Conservation (phyloP, 2,888 invertebrate genomes). For the Escarpia spicata region DNA sequence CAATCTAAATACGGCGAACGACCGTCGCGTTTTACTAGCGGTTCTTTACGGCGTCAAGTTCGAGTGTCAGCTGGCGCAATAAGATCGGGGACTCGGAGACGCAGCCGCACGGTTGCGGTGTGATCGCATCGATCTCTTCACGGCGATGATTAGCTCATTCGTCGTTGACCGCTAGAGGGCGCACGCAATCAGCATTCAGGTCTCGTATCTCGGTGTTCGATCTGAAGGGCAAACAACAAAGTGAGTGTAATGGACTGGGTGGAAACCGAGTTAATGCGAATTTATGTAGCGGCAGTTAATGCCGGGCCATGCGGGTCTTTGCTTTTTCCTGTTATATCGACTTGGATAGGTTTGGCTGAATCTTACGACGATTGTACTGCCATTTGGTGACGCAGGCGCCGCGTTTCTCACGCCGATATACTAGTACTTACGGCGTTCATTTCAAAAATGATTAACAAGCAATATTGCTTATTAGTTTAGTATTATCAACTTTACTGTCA, state of each 20-base stretch:
- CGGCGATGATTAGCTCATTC: background rate
- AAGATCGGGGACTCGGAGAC: background rate
- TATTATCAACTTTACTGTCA: no score
- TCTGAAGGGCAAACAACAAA: background rate
- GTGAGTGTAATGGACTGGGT: background rate
- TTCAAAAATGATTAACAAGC: background rate
- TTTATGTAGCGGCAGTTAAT: slow-evolving; percentile 1
- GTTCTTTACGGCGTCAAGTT: background rate
- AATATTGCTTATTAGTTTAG: no score
- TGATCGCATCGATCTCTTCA: background rate
- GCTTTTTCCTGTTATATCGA: background rate
- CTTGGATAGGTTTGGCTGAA: background rate
- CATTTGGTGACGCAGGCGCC: background rate
- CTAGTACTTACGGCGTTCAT: background rate
- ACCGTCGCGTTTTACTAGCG: background rate
- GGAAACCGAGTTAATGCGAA: background rate
- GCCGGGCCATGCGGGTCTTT: background rate
- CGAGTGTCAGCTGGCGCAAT: background rate
- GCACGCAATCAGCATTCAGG: background rate
- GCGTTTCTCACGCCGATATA: background rate
- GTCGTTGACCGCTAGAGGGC: background rate
- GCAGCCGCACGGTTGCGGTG: background rate
- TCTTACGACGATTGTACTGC: background rate
- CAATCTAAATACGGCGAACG: background rate
- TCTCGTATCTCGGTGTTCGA: background rate